Evolutionary conservation across 2,888 invertebrate species (phyloP), one percentile per base, ranked within the genome.

Genomic region (Fragum fragum): DNA sequence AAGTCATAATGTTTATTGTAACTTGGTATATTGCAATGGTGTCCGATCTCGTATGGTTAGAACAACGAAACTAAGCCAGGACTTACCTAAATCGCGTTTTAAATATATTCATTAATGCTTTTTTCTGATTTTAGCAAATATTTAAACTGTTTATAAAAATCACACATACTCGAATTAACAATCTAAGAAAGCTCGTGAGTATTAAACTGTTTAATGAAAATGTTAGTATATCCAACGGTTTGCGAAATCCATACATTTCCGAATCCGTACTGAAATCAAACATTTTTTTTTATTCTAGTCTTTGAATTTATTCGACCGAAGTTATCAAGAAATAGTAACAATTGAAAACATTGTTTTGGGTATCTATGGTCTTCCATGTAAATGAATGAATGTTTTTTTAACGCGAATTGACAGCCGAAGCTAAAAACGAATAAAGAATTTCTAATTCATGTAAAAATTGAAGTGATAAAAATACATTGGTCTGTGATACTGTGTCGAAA

Each of bases 341-440:
- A 66, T 21, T 53, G 23, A 23, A 53, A 68, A 42, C 42, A 73
- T 11, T 77, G 72, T 32, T 47, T 59, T 7, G 63, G 70, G 28
- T 71, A 63, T 52, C 63, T 70, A 11, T 36, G 32, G 52, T 36
- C 21, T 36, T 52, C 16, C 57, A 69, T 70, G 1, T 69, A 21
- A 6, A 32, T 69, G 21, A 76, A 47, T 70, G 70, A 76, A 29
- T 76, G 59, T 59, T 70, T 76, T n/a, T n/a, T n/a, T n/a, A n/a
- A n/a, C n/a, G n/a, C n/a, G n/a, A n/a, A n/a, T n/a, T n/a, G n/a
- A n/a, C n/a, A n/a, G n/a, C n/a, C n/a, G n/a, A n/a, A n/a, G n/a
- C n/a, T n/a, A n/a, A n/a, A n/a, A n/a, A n/a, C n/a, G n/a, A n/a
- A n/a, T n/a, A n/a, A 16, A 76, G 28, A 29, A 0, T 23, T 14